These are phyloP conservation scores for Chrysemys picta DNA, from an alignment of 2,113 vertebrate genomes.

Conservation along the genomic window DNA sequence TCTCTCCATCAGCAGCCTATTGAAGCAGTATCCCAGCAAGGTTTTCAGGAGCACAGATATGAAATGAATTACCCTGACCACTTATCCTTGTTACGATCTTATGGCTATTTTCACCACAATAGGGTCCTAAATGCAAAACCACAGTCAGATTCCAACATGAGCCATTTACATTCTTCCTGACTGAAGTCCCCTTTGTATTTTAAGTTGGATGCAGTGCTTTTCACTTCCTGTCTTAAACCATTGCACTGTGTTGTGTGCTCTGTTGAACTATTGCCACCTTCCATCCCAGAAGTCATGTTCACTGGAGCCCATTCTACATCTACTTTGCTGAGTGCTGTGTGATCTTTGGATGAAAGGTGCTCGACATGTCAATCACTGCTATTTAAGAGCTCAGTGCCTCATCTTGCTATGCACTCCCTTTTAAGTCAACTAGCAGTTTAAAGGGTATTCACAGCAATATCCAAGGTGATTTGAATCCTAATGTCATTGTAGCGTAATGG, in stretches of 20 bases:
- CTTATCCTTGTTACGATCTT: neutral
- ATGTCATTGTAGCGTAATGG: conserved; percentile 6
- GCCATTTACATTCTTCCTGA: neutral
- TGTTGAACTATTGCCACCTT: neutral
- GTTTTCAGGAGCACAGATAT: neutral
- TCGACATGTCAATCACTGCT: accelerated
- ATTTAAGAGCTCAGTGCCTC: neutral
- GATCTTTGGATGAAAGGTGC: accelerated
- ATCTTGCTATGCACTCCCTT: neutral
- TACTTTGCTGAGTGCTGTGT: accelerated
- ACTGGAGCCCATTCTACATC: accelerated
- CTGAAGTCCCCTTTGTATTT: neutral
- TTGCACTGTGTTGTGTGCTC: neutral
- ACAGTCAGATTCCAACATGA: neutral
- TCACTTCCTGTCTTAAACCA: neutral
- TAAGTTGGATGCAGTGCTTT: neutral
- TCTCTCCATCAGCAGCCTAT: neutral
- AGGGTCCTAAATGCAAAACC: neutral
- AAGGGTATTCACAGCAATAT: neutral
- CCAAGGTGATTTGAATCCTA: neutral
- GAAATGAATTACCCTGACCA: neutral
- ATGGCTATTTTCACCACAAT: neutral
- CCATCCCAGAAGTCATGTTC: accelerated
- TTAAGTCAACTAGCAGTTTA: neutral
- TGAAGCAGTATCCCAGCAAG: neutral